These are phyloP conservation scores for Drosophila mulleri DNA, from an alignment of 2,888 invertebrate genomes.

Conservation along the genomic window DNA sequence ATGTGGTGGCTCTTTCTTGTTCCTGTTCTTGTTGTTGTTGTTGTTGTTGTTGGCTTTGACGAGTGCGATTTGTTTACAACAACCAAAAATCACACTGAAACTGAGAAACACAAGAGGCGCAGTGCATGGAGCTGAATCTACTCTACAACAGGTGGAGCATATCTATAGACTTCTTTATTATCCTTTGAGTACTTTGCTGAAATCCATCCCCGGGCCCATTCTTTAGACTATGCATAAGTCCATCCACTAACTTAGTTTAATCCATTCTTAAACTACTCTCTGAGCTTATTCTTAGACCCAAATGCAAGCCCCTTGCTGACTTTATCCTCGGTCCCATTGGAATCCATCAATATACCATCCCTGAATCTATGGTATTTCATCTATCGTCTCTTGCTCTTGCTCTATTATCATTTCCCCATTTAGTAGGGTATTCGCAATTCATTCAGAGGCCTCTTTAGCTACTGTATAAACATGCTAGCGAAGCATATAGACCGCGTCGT, in stretches of 20 bases:
- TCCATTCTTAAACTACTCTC: no score
- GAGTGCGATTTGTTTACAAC: slow-evolving; percentile 62
- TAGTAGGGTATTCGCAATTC: slow-evolving; percentile 13
- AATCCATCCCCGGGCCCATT: no score
- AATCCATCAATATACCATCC: not conserved
- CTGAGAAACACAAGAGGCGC: slow-evolving; percentile 5
- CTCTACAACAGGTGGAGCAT: slow-evolving; percentile 14
- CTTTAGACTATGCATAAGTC: no score
- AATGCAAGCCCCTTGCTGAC: no score
- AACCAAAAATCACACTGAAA: slow-evolving; percentile 31
- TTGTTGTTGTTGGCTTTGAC: slow-evolving; percentile 13
- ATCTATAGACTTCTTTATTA: no score
- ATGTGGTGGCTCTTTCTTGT: not conserved
- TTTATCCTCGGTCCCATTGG: no score
- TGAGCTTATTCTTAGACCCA: no score
- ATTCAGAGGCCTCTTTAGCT: not conserved
- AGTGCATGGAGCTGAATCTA: slow-evolving; percentile 3
- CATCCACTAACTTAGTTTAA: not conserved
- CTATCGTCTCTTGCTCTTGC: not conserved
- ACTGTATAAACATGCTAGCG: slow-evolving; percentile 7
- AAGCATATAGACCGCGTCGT: slow-evolving; percentile 9
- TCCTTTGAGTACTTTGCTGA: no score
- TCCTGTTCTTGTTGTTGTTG: slow-evolving; percentile 7
- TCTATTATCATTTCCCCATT: no score
- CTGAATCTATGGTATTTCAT: not conserved